Evolutionary conservation across 2,113 vertebrate species (phyloP), one percentile per base, ranked within the genome.

Genomic region (Pan troglodytes): DNA sequence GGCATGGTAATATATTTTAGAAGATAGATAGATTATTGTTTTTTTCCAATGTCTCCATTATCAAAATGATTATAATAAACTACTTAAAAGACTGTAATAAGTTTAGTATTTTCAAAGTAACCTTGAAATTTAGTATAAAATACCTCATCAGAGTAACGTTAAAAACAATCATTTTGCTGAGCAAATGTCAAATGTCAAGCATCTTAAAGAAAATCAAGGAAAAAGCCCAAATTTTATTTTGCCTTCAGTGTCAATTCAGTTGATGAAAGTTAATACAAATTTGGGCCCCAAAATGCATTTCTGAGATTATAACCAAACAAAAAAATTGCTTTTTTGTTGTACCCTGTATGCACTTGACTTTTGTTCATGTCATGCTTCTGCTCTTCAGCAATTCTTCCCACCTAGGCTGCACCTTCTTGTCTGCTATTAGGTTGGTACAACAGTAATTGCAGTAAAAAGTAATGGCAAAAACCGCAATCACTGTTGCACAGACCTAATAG

Each of bases 141-240:
- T 18, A 0, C 3, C 2, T 85, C 6, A 48, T 88, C 1, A 64
- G 8, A 72, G 2, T 86, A 82, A 72, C 38, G 12, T 32, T 32
- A 72, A 85, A 93, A 25, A 48, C 6, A 84, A 94, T 55, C 12
- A 68, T 72, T 96, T 95, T 70, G 40, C 48, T 75, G 68, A 90
- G 23, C 1, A 80, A 81, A 72, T 70, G 18, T 59, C 57, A 93
- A 92, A 45, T 64, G 61, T 64, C 61, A 68, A 68, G 16, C 1
- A 40, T 52, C 27, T 86, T 72, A 83, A 84, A 88, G 6, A 92
- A 80, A 40, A 40, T 96, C 9, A 57, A 88, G 43, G 6, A 78
- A 88, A 75, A 61, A 32, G 1, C 1, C 5, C 9, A 52, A 35
- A 25, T 1, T 3, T 45, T 55, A 38, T 57, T 27, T 85, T 92